These are phyloP conservation scores for Poliocrania exsul DNA, from an alignment of 2,797 vertebrate species.

Conservation along the genomic window DNA sequence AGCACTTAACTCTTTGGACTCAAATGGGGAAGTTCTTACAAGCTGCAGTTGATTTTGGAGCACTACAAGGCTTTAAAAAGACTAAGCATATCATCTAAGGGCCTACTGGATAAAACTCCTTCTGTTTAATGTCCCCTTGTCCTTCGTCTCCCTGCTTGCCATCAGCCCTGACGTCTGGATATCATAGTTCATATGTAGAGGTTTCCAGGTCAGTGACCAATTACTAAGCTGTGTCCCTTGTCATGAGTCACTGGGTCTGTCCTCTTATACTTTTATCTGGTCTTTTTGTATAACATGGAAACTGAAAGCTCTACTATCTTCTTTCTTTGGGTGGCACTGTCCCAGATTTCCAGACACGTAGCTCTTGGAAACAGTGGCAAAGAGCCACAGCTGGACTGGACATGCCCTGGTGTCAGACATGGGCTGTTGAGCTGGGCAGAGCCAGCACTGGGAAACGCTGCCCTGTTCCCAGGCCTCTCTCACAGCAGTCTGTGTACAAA, in stretches of 20 bases:
- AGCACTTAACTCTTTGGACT: not conserved
- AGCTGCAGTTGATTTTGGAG: not conserved
- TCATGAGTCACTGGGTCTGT: not conserved
- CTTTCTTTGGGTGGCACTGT: not conserved
- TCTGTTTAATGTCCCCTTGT: not conserved
- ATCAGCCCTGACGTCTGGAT: not conserved
- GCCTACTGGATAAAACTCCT: not conserved
- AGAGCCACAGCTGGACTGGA: accelerated
- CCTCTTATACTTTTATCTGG: not conserved
- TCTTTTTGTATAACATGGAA: not conserved
- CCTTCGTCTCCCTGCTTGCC: not conserved
- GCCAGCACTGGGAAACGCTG: not conserved
- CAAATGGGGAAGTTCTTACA: not conserved
- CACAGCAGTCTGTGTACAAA: not conserved
- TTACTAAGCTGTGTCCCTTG: accelerated
- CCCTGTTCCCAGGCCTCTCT: not conserved
- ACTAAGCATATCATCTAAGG: not conserved
- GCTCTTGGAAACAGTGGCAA: not conserved
- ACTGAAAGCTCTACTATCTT: not conserved
- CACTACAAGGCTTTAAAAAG: not conserved
- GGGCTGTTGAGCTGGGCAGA: not conserved
- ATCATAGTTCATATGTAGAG: not conserved
- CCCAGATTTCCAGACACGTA: not conserved
- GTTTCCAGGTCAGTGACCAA: not conserved
- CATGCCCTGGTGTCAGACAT: accelerated